Evolutionary conservation across 2,888 invertebrate species (phyloP), one percentile per base, ranked within the genome.

Genomic region (Lypha dubia): DNA sequence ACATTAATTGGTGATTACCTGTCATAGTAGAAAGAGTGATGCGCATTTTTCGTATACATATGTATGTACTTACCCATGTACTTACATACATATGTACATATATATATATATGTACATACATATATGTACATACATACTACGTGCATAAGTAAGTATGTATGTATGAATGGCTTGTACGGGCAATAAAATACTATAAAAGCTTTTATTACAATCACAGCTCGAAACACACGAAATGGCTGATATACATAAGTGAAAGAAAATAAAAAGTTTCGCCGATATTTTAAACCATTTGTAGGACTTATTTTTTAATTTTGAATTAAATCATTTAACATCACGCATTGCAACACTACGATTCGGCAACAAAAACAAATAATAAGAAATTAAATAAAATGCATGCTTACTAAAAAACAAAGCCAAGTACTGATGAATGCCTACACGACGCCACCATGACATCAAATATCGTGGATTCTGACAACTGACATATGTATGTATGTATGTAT

Each of bases 1-100:
- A 83, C 86, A 79, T 83, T 84, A 86, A 84, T 85, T 85, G 84
- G 79, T 81, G 84, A 85, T 87, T 87, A 85, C 73, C 85, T 86
- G 86, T 85, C 87, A 83, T 76, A 85, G 79, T 68, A 70, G 22
- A 35, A 81, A 79, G 74, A 86, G 82, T 73, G 82, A 82, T 76
- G 76, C 79, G 80, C 76, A 60, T 24, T 79, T 49, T 32, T 53
- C 22, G 20, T 17, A 67, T 4, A 41, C 32, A 15, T 28, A n/a
- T 6, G n/a, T 46, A 20, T 1, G 13, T 13, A 13, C n/a, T n/a
- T n/a, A n/a, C n/a, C n/a, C n/a, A n/a, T n/a, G n/a, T n/a, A n/a
- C n/a, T n/a, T n/a, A n/a, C n/a, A n/a, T n/a, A n/a, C n/a, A n/a
- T n/a, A n/a, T n/a, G n/a, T n/a, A n/a, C n/a, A n/a, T n/a, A n/a